Percentiles rank a stretch among this genome's conserved stretches.
Conservation (phyloP, 2,888 invertebrate genomes). For the Xanthorhoe designata region DNA sequence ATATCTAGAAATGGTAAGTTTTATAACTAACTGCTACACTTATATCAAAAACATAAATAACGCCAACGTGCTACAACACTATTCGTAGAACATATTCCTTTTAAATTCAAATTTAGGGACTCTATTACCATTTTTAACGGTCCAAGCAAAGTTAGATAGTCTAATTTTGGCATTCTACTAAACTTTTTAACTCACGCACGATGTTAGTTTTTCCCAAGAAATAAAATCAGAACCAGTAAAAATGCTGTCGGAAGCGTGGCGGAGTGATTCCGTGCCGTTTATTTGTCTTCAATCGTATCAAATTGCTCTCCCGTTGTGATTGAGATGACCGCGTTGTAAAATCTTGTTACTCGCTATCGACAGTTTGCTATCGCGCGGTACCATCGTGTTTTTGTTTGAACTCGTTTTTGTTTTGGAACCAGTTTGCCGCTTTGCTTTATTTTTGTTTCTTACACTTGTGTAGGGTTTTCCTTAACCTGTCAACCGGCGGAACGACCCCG, state of each 20-base stretch:
- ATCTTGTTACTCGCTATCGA: slow-evolving; percentile 62
- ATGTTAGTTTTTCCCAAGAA: slow-evolving; percentile 10
- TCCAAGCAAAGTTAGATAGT: neutral
- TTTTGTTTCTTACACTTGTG: neutral
- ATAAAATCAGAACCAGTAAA: slow-evolving; percentile 25
- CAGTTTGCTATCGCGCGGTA: slow-evolving; percentile 34
- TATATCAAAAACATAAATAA: neutral
- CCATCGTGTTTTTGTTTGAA: slow-evolving; percentile 46
- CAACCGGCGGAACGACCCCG: no score
- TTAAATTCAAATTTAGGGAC: neutral
- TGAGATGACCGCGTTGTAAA: slow-evolving; percentile 64
- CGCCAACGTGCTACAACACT: slow-evolving; percentile 1
- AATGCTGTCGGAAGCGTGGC: slow-evolving; percentile 23
- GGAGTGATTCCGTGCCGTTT: slow-evolving; percentile 58
- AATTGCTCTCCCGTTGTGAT: slow-evolving; percentile 70
- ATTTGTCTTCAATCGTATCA: slow-evolving; percentile 77
- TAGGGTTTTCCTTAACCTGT: neutral
- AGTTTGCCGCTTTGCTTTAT: slow-evolving; percentile 24
- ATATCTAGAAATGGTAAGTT: slow-evolving; percentile 81
- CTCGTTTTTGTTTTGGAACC: slow-evolving; percentile 13
- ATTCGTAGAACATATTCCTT: slow-evolving; percentile 2
- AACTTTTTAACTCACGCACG: neutral
- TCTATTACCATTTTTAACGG: neutral
- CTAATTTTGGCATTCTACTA: slow-evolving; percentile 1
- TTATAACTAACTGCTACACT: neutral